Base-by-base conservation (phyloP, 2,113 vertebrate genomes). In the Prietella phreatophila region DNA sequence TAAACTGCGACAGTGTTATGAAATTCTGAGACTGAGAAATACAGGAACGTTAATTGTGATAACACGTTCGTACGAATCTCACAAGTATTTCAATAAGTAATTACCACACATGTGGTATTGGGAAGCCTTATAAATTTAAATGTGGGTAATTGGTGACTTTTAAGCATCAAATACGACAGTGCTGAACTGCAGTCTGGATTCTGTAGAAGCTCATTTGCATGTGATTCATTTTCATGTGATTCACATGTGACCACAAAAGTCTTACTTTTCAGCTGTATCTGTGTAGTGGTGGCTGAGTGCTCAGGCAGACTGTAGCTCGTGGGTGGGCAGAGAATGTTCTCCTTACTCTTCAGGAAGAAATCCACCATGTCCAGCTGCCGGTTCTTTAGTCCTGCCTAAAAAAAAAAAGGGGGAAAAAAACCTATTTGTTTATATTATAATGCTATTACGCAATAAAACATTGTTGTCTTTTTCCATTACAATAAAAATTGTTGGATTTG, bases 281-380 rank as follows among this genome's bases (percentile, higher is more conserved):
- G 91, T 2, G 95, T 88, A 42, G 92, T 53, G 0, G 75, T 69
- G 0, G 91, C 3, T 78, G 90, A n/a, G 4, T 92, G 94, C 25
- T 95, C 95, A 1, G 92, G 61, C 4, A 91, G 81, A 50, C 91
- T 90, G 84, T 90, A 91, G 55, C 90, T 36, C 19, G 94, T 85
- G 33, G 92, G 60, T 27, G 94, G 91, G 67, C 13, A 93, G 87
- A 99, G 94, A 83, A 98, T 86, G 60, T 96, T 97, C 91, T 97
- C 97, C 92, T 99, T 99, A 92, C 98, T 99, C 92, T 99, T 99
- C 85, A 99, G 90, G 91, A 97, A 99, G 71, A 99, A 97, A 69
- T 98, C 96, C 15, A 99, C 98, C 0, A 96, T 99, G 90, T 99
- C 98, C 87, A 99, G 94, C 58, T 99, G 98, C 63, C 93, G 97